phyloP scores from a whole-genome alignment of 2,797 vertebrate species.

The Lophius americanus region DNA sequence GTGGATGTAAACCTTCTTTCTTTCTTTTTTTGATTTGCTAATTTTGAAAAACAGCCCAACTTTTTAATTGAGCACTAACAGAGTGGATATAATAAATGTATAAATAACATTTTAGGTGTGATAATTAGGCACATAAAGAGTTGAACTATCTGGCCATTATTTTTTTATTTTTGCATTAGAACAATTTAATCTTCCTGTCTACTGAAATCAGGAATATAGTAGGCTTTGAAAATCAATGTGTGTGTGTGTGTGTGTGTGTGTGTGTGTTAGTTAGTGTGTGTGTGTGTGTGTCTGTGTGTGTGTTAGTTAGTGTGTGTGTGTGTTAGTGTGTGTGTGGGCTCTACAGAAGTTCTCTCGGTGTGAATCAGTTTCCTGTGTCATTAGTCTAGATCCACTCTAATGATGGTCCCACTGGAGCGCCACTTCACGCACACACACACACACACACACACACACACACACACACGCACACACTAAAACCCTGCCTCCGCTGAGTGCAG shows the following conservation, averaged over 20 bases:
- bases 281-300: conserved; percentile 29
- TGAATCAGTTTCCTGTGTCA: conserved; percentile 81
- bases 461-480: conserved; percentile 43
- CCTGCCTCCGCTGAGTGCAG: conserved; percentile 50
- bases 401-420: conserved; percentile 82
- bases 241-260: conserved; percentile 32
- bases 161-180: conserved; percentile 26
- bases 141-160: conserved; percentile 44
- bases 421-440: conserved; percentile 73
- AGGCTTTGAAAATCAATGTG: conserved; percentile 14
- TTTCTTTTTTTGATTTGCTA: too few relatives aligned
- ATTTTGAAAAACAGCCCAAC: not conserved
- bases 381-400: conserved; percentile 84
- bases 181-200: conserved; percentile 51
- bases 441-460: conserved; percentile 47
- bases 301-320: conserved; percentile 21
- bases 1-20: too few relatives aligned
- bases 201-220: conserved; percentile 22
- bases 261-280: conserved; percentile 28
- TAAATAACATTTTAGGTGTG: too few relatives aligned
- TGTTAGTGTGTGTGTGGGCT: conserved; percentile 43
- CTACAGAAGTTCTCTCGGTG: conserved; percentile 73
- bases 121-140: conserved; percentile 42
- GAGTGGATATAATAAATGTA: too few relatives aligned
- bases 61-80: not conserved